phyloP scores from a whole-genome alignment of 1,140 invertebrate genomes.

The Drosophila setifemur region DNA sequence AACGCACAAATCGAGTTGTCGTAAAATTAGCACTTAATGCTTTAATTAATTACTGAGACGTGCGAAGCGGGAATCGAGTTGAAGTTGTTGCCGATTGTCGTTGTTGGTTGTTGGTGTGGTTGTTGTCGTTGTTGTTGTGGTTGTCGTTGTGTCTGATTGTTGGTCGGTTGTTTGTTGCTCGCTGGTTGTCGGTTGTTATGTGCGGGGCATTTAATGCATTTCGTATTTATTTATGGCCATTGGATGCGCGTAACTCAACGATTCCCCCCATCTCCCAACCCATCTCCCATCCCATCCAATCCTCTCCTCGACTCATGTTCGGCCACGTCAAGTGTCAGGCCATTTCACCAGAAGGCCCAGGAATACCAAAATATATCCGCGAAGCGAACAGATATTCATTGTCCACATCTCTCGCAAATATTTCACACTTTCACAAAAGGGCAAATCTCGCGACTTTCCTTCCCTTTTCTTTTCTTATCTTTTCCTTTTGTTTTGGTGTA shows the following conservation, averaged over 20 bases:
- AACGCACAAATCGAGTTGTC: constrained; percentile 79
- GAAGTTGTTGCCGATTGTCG: constrained; percentile 25
- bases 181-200: constrained; percentile 27
- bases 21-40: constrained; percentile 81
- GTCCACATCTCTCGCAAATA: constrained; percentile 69
- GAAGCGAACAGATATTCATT: constrained; percentile 25
- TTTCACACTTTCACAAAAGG: constrained; percentile 74
- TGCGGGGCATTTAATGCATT: constrained; percentile 67
- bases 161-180: constrained; percentile 18
- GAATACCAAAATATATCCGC: constrained; percentile 26
- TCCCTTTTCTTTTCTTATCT: not conserved
- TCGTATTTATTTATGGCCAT: constrained; percentile 76
- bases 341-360: constrained; percentile 58
- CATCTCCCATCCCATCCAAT: not conserved
- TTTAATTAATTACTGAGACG: constrained; percentile 80
- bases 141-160: too few species aligned
- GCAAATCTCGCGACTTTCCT: too few species aligned
- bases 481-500: not conserved
- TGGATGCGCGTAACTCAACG: constrained; percentile 75
- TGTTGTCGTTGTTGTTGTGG: too few species aligned
- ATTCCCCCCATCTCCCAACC: constrained; percentile 4
- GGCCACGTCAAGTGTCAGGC: constrained; percentile 74
- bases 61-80: constrained; percentile 50
- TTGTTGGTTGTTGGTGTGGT: constrained; percentile 8
- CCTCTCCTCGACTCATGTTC: constrained; percentile 43